Evolutionary conservation across 2,797 vertebrate species (phyloP).

Genomic region (Phaenicophaeus curvirostris): DNA sequence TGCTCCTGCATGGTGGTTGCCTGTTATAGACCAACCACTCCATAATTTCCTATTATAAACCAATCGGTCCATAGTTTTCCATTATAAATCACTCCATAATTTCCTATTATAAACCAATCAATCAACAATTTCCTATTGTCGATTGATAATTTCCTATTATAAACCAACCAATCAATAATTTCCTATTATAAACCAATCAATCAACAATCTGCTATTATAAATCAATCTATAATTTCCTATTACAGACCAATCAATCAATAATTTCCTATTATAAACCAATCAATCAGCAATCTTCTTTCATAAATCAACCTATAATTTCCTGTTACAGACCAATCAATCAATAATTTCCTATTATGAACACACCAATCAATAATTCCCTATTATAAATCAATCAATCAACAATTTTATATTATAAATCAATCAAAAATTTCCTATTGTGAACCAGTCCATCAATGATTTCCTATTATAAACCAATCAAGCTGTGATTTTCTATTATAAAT

Average conservation of each 20-base stretch:
- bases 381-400: no score
- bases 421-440: no score
- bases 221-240: not conserved
- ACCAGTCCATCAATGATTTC: no score
- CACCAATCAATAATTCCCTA: not conserved
- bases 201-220: no score
- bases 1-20: not conserved
- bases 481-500: no score
- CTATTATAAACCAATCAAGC: not conserved
- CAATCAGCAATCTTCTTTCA: not conserved
- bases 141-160: not conserved
- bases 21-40: not conserved
- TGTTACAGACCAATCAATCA: not conserved
- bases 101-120: not conserved
- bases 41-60: no score
- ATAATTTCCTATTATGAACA: not conserved
- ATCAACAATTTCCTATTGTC: not conserved
- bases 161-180: not conserved
- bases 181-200: not conserved
- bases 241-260: not conserved
- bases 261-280: not conserved
- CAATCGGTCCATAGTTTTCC: no score
- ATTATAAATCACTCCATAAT: no score
- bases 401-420: no score
- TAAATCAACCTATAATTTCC: not conserved